Percentiles rank a stretch among this genome's conserved stretches.
These are phyloP conservation scores for Mastacembelus armatus DNA, from an alignment of 2,797 vertebrate species.

Conservation along the genomic window DNA sequence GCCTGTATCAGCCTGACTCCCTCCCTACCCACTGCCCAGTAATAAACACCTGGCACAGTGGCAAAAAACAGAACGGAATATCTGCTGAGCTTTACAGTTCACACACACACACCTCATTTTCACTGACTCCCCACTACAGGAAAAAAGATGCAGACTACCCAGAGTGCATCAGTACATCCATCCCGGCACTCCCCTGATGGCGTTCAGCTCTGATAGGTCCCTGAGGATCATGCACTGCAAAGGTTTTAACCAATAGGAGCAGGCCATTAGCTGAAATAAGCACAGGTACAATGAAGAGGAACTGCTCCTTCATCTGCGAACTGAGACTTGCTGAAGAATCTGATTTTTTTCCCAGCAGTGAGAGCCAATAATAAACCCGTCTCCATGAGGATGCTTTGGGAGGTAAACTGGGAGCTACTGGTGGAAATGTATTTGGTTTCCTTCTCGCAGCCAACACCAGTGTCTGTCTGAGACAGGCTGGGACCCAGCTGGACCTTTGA, in stretches of 20 bases:
- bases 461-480: neutral
- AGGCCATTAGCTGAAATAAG: conserved; percentile 38
- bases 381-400: neutral
- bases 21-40: too few relatives aligned
- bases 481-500: too few relatives aligned
- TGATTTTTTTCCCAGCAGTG: conserved; percentile 16
- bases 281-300: conserved; percentile 32
- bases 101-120: conserved; percentile 18
- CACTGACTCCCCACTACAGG: conserved; percentile 17
- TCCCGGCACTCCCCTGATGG: conserved; percentile 41
- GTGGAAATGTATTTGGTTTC: conserved; percentile 29
- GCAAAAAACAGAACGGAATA: too few relatives aligned
- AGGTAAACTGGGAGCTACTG: conserved; percentile 22
- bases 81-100: too few relatives aligned
- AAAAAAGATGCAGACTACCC: conserved; percentile 27
- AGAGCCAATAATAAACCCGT: neutral
- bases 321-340: conserved; percentile 10
- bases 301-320: neutral
- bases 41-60: too few relatives aligned
- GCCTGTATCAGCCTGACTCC: too few relatives aligned
- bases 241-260: conserved; percentile 46
- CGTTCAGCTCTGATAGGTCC: conserved; percentile 59
- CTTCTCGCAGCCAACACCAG: neutral
- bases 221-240: conserved; percentile 28
- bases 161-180: conserved; percentile 44